Conservation (phyloP, 2,797 vertebrate genomes). For the Cirrhinus molitorella region DNA sequence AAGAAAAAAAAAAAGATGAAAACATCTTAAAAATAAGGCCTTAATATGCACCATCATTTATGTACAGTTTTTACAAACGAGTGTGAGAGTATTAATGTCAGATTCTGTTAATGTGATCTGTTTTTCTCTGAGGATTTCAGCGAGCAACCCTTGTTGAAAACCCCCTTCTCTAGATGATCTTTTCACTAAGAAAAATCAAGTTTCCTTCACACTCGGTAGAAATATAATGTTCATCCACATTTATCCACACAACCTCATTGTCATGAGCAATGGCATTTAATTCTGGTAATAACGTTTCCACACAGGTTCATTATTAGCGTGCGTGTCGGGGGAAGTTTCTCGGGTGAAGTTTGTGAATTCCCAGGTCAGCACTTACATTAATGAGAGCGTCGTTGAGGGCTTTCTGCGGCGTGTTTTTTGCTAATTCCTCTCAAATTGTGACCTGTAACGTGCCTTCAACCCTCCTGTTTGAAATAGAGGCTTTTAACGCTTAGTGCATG, state of each 20-base stretch:
- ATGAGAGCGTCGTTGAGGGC: slow-evolving; percentile 12
- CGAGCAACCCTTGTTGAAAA: neutral
- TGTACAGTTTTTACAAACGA: neutral
- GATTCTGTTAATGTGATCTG: neutral
- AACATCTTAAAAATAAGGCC: neutral
- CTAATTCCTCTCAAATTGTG: slow-evolving; percentile 76
- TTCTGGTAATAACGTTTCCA: slow-evolving; percentile 28
- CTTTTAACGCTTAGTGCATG: slow-evolving; percentile 71
- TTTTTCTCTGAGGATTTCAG: neutral
- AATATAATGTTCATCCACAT: slow-evolving; percentile 46
- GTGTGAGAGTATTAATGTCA: neutral
- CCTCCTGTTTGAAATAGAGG: slow-evolving; percentile 74
- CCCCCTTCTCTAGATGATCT: neutral
- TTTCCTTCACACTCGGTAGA: neutral
- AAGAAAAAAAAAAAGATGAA: neutral
- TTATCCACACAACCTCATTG: slow-evolving; percentile 44
- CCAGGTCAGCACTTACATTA: slow-evolving; percentile 62
- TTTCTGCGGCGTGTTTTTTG: slow-evolving; percentile 69
- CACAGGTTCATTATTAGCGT: slow-evolving; percentile 49
- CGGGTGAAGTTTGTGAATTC: slow-evolving; percentile 51
- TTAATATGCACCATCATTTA: neutral
- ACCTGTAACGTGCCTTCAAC: slow-evolving; percentile 68
- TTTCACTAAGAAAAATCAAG: slow-evolving; percentile 25
- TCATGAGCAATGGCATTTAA: slow-evolving; percentile 46
- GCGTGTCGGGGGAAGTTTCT: slow-evolving; percentile 30